Conservation (phyloP, 2,113 vertebrate species). For the Chitala chitala region DNA sequence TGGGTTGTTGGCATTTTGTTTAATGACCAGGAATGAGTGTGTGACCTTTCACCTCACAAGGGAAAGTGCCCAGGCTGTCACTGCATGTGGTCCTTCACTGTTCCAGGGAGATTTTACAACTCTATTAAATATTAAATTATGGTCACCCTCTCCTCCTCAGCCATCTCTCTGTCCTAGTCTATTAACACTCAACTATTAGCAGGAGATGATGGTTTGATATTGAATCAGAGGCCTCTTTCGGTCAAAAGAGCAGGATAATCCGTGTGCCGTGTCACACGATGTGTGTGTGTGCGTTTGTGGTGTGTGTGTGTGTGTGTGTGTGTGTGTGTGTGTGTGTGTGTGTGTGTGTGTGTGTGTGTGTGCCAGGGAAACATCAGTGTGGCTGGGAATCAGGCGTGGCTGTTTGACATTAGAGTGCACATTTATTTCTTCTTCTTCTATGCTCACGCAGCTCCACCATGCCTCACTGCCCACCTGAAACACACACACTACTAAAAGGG, state of each 20-base stretch:
- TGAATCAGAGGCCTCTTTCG: slow-evolving; percentile 37
- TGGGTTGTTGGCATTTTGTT: not conserved
- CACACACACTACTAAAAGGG: not conserved
- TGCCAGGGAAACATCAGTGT: slow-evolving; percentile 4
- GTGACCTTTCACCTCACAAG: not conserved
- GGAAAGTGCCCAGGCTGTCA: not conserved
- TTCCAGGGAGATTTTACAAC: slow-evolving; percentile 42
- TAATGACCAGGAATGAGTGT: not conserved
- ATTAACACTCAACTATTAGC: slow-evolving; percentile 46
- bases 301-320: slow-evolving; percentile 1
- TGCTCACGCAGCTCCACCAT: not conserved
- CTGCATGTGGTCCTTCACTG: not conserved
- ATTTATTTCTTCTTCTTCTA: not conserved
- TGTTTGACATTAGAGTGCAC: not conserved
- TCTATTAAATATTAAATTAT: slow-evolving; percentile 61
- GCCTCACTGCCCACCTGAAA: not conserved
- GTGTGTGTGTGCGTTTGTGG: too few relatives aligned
- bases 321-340: not conserved
- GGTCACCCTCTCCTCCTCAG: slow-evolving; percentile 33
- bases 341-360: slow-evolving; percentile 16
- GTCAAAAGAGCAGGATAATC: slow-evolving; percentile 25
- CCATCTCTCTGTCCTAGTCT: slow-evolving; percentile 49
- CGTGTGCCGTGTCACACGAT: too few relatives aligned
- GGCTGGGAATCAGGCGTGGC: slow-evolving; percentile 14
- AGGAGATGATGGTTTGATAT: slow-evolving; percentile 23